Base-by-base conservation (phyloP, 2,888 invertebrate genomes). In the Anaspis maculata region DNA sequence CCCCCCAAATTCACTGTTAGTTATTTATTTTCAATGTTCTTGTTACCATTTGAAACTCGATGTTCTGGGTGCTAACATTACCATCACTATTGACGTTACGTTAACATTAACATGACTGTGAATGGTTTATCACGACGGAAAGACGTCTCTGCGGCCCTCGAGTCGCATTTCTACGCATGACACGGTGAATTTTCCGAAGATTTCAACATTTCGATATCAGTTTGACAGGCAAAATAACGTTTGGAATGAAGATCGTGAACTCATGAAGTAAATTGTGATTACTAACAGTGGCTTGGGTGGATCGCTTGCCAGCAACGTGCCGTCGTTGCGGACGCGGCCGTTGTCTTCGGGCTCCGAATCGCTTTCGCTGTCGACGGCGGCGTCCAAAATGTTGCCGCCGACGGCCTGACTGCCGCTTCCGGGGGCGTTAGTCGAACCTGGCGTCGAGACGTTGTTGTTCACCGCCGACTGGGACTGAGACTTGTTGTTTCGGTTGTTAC, bases 241-340 rank as follows among this genome's bases (percentile, higher is more conserved):
- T n/a, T n/a, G n/a, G n/a, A n/a, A n/a, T n/a, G n/a, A n/a, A n/a
- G n/a, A n/a, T n/a, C n/a, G n/a, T n/a, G n/a, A n/a, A n/a, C n/a
- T n/a, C n/a, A n/a, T n/a, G n/a, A n/a, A n/a, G n/a, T n/a, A n/a
- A n/a, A n/a, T n/a, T n/a, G n/a, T 5, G 19, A 19, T 9, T 52
- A 80, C 87, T 84, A 70, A 89, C 92, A 96, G 82, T 54, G 95
- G 95, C 66, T 94, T 88, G 13, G 95, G 92, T 34, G 95, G 94
- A 70, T 96, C 95, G 56, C 94, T 94, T 42, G 95, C 95, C 32
- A 94, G 74, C 34, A 96, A 72, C 2, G 96, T 95, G 42, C 95
- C 96, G 67, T 96, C 95, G 56, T 91, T 90, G 48, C 89, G 74
- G 38, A 78, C 79, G 48, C 82, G 72, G 36, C 86, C 84, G 51